Conservation (phyloP, 2,113 vertebrate genomes). For the Chlamydotis undulata region DNA sequence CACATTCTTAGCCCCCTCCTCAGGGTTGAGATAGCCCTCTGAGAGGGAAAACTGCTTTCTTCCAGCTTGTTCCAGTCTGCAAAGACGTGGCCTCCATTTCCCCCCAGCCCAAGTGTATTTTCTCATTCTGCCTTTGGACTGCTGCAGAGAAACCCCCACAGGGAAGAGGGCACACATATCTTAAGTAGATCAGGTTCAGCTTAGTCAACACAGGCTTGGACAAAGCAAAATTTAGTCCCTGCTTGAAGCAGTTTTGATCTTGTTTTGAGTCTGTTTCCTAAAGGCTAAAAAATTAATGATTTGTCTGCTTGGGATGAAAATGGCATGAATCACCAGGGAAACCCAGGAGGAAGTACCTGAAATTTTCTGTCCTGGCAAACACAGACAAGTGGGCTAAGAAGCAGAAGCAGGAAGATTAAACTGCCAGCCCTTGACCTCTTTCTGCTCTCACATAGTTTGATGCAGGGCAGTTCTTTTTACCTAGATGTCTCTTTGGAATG, state of each 20-base stretch:
- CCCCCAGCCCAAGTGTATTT: neutral
- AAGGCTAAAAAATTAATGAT: neutral
- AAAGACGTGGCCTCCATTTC: neutral
- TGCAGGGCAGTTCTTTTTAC: neutral
- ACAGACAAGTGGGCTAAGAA: neutral
- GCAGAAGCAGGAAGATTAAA: neutral
- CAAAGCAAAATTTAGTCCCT: neutral
- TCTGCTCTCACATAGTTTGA: neutral
- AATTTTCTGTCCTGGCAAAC: neutral
- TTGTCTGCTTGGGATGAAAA: neutral
- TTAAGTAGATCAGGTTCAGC: neutral
- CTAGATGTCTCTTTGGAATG: neutral
- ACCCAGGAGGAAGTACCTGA: neutral
- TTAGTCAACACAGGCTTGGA: neutral
- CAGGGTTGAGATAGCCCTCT: neutral
- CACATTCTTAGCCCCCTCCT: neutral
- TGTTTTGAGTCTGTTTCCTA: neutral
- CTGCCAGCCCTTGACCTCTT: neutral
- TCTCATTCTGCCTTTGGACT: neutral
- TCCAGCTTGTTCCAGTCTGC: neutral
- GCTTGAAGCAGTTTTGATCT: neutral
- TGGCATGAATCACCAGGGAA: neutral
- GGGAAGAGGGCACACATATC: neutral
- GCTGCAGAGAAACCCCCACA: neutral
- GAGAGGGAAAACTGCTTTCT: neutral